Conservation (phyloP, 1,140 invertebrate genomes). For the Harlomillsia oculata region DNA sequence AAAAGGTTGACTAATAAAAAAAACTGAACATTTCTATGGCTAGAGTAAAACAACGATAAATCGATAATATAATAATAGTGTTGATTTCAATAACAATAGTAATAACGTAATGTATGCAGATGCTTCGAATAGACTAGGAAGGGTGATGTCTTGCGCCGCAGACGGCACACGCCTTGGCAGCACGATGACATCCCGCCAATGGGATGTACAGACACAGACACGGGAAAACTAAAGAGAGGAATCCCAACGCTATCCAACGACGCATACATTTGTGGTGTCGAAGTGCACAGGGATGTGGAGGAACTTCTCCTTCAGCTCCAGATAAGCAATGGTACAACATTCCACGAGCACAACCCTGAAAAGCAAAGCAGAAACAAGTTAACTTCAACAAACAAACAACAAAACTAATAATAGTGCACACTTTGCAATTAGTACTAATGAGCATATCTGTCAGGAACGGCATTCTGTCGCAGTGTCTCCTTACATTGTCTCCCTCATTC, state of each 20-base stretch:
- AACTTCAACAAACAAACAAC: no score
- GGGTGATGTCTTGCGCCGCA: constrained; percentile 33
- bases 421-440: no score
- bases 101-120: no score
- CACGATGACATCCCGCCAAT: constrained; percentile 64
- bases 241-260: constrained; percentile 70
- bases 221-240: constrained; percentile 77
- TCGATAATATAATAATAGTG: no score
- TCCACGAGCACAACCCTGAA: constrained; percentile 59
- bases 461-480: no score
- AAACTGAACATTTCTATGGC: no score
- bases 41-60: no score
- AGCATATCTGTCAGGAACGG: no score
- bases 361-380: not conserved
- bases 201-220: constrained; percentile 86
- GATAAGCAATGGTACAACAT: constrained; percentile 88
- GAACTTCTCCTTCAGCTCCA: constrained; percentile 61
- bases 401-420: no score
- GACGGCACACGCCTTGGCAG: constrained; percentile 23
- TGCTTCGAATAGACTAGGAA: constrained; percentile 24
- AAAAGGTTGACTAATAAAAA: no score
- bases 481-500: no score
- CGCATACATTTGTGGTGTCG: constrained; percentile 46
- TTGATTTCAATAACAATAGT: no score
- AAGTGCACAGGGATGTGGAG: constrained; percentile 69